Conservation (phyloP, 2,113 vertebrate species). For the Eublepharis macularius region DNA sequence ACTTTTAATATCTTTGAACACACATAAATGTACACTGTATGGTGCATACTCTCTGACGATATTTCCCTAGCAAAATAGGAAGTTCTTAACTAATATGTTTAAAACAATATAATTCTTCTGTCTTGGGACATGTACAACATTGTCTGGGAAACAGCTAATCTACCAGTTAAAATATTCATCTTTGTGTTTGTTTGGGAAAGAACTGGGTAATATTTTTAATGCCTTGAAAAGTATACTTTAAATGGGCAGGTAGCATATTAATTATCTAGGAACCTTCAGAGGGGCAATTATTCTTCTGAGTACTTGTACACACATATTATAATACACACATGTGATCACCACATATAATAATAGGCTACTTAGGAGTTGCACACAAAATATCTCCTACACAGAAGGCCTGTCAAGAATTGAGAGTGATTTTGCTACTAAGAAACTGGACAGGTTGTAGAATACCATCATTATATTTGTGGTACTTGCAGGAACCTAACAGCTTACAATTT, state of each 20-base stretch:
- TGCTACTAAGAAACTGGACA: not conserved
- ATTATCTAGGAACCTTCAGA: not conserved
- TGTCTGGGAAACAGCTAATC: not conserved
- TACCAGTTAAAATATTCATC: not conserved
- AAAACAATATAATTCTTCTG: constrained; percentile 23
- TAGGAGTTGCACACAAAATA: not conserved
- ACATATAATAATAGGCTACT: not conserved
- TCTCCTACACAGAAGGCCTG: not conserved
- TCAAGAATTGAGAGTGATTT: not conserved
- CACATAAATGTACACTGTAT: not conserved
- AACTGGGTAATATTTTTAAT: not conserved
- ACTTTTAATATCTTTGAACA: not conserved
- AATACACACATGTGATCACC: not conserved
- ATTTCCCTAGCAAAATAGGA: not conserved
- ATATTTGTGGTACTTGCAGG: no score
- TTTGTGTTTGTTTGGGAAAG: not conserved
- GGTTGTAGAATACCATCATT: not conserved
- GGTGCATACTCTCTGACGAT: not conserved
- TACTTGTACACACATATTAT: not conserved
- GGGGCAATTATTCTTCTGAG: not conserved
- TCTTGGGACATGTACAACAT: not conserved
- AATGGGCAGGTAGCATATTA: not conserved
- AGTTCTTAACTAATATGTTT: not conserved
- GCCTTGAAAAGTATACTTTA: not conserved
- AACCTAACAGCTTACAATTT: not conserved